Evolutionary conservation across 2,113 vertebrate species (phyloP).

Genomic region (Phylloscopus trochilus): DNA sequence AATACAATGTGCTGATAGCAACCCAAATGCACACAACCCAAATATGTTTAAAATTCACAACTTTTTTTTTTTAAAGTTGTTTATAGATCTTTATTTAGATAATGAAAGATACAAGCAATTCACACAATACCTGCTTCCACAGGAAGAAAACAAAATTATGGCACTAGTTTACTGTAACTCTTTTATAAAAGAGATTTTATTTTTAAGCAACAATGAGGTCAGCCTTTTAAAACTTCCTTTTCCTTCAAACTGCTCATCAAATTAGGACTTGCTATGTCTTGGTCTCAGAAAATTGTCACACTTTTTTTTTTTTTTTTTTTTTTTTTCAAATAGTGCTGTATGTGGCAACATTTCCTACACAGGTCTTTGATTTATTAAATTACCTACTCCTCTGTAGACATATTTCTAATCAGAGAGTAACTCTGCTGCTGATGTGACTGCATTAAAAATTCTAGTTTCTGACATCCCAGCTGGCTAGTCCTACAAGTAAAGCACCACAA

Average conservation of each 20-base stretch:
- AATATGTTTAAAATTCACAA: neutral
- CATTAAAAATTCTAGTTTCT: neutral
- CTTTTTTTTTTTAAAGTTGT: rapidly evolving
- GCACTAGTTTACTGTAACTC: neutral
- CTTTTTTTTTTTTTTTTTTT: neutral
- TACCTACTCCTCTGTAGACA: neutral
- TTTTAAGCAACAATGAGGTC: neutral
- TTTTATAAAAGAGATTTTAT: neutral
- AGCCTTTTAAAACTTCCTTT: neutral
- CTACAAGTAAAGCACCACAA: neutral
- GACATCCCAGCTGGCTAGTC: neutral
- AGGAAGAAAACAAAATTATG: neutral
- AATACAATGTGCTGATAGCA: neutral
- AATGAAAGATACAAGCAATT: neutral
- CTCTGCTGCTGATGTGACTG: neutral
- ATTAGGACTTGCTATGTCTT: neutral
- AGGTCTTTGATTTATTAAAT: neutral
- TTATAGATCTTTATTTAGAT: neutral
- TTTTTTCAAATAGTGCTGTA: neutral
- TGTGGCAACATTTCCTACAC: neutral
- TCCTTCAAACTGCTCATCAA: neutral
- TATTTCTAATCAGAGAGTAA: neutral
- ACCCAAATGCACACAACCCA: neutral
- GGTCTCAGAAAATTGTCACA: neutral
- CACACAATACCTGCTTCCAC: neutral